Percentiles rank a stretch among this genome's conserved stretches.
Conservation (phyloP, 2,113 vertebrate genomes). For the Oreochromis aureus region DNA sequence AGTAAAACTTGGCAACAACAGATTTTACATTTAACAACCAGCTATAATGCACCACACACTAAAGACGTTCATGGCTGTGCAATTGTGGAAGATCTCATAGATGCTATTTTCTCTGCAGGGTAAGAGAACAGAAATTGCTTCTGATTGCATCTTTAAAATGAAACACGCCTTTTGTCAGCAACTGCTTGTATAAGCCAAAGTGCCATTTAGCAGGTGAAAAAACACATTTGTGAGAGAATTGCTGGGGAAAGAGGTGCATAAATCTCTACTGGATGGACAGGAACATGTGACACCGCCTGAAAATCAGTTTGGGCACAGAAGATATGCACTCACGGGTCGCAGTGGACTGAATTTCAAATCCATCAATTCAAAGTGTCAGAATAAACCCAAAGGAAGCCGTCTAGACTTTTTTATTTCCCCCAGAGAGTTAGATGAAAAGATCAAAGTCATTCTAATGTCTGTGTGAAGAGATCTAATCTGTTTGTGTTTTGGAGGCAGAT, state of each 20-base stretch:
- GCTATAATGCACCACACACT: background rate
- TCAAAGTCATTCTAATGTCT: background rate
- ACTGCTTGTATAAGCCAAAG: background rate
- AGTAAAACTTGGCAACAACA: background rate
- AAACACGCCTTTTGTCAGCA: background rate
- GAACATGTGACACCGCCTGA: background rate
- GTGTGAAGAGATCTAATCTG: background rate
- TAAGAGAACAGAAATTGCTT: background rate
- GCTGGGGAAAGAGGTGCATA: accelerated
- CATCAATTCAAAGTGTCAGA: background rate
- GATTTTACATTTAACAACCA: background rate
- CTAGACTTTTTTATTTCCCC: background rate
- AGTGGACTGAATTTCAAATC: background rate
- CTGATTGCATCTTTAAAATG: background rate
- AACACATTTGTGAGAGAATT: background rate
- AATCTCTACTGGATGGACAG: background rate
- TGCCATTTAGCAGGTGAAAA: background rate
- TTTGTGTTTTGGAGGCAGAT: background rate
- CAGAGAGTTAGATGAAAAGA: background rate
- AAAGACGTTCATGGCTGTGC: background rate
- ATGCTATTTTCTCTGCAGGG: background rate
- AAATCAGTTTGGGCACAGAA: background rate
- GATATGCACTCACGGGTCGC: background rate
- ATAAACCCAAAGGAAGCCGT: background rate
- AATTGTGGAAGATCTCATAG: background rate